A percentile compares a stretch with the other conserved stretches of the same genome.
Evolutionary conservation across 2,888 invertebrate species (phyloP).

Genomic region (Tetheella fluctuosa): DNA sequence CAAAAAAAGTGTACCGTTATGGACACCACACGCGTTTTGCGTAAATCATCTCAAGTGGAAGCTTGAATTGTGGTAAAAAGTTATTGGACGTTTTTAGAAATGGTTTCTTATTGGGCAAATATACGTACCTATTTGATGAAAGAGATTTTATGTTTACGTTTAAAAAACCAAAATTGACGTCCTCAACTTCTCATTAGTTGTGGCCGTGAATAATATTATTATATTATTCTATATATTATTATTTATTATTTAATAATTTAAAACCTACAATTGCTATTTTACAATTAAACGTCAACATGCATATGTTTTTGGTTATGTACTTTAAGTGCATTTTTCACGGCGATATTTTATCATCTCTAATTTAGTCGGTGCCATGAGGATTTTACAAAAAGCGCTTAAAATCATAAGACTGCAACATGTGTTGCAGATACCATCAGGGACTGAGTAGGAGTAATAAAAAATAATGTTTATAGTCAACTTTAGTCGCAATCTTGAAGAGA

Average conservation of each 20-base stretch:
- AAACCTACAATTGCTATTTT: no score
- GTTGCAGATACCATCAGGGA: slow-evolving; percentile 70
- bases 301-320: no score
- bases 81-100: background rate
- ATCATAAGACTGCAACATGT: slow-evolving; percentile 77
- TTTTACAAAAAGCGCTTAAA: slow-evolving; percentile 57
- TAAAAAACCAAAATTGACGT: no score
- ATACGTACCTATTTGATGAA: background rate
- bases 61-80: slow-evolving; percentile 24
- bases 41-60: slow-evolving; percentile 76
- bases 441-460: slow-evolving; percentile 57
- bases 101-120: background rate
- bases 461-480: slow-evolving; percentile 61
- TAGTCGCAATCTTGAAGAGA: slow-evolving; percentile 45
- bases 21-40: slow-evolving; percentile 66
- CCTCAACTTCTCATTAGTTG: no score
- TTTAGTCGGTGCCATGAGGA: slow-evolving; percentile 16
- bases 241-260: no score
- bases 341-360: background rate
- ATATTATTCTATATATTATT: no score
- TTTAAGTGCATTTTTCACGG: background rate
- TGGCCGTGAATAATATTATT: no score
- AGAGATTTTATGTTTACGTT: background rate
- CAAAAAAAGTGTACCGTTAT: slow-evolving; percentile 70
- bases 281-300: no score